Conservation (phyloP, 2,113 vertebrate species). For the Plecotus auritus region DNA sequence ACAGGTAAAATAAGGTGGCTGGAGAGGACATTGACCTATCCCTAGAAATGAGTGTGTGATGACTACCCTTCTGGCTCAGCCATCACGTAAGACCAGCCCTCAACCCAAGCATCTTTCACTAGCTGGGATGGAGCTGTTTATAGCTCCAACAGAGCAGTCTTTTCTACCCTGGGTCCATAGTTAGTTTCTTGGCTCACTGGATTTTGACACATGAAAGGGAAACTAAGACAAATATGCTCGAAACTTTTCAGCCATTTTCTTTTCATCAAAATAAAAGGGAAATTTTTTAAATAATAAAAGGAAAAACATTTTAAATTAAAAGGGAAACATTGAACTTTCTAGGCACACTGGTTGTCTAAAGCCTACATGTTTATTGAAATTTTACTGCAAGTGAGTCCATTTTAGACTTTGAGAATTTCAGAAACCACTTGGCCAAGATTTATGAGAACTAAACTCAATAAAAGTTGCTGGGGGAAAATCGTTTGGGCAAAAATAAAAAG, state of each 20-base stretch:
- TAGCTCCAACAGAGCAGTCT: background rate
- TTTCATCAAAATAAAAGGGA: background rate
- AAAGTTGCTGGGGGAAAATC: too few species aligned
- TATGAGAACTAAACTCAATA: background rate
- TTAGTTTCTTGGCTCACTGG: background rate
- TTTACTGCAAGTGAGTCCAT: background rate
- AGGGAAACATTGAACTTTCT: background rate
- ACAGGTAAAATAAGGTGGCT: background rate
- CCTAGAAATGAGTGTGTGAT: background rate
- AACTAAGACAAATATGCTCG: background rate
- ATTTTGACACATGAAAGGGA: background rate
- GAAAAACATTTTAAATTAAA: background rate
- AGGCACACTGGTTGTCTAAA: background rate
- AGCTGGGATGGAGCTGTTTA: background rate
- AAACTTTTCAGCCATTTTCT: background rate
- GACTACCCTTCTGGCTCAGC: background rate
- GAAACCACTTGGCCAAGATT: background rate
- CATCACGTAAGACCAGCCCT: background rate
- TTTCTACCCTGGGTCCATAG: background rate
- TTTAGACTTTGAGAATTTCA: background rate
- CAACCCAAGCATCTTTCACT: background rate
- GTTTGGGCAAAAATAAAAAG: too few species aligned
- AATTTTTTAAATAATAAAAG: background rate
- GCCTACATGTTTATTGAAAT: background rate
- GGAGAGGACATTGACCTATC: background rate